Conservation (phyloP, 64 coral and sea anemone species). For the Platygyra sinensis region DNA sequence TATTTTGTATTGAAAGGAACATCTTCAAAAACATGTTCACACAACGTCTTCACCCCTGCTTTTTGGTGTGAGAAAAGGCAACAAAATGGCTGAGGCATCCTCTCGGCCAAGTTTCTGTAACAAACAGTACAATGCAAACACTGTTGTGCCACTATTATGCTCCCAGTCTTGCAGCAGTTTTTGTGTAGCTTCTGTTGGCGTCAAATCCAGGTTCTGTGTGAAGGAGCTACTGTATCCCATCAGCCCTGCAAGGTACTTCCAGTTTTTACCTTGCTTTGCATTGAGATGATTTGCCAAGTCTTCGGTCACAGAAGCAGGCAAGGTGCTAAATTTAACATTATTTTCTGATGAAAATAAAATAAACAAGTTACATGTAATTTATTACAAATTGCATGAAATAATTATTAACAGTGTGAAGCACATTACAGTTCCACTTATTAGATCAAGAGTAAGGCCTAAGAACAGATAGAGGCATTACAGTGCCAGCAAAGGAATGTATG, state of each 20-base stretch:
- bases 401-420: neutral
- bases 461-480: too few relatives aligned
- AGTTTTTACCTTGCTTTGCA: neutral
- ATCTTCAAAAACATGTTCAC: too few relatives aligned
- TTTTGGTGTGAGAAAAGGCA: neutral
- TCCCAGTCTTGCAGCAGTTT: constrained; percentile 2
- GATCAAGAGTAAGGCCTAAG: too few relatives aligned
- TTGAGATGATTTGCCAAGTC: neutral
- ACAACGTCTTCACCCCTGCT: neutral
- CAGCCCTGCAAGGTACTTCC: neutral
- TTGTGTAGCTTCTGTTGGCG: neutral
- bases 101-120: neutral
- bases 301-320: neutral
- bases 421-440: neutral
- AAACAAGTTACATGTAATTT: neutral
- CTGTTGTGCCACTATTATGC: neutral
- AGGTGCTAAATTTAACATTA: neutral
- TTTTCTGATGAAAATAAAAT: constrained; percentile 14
- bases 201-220: neutral
- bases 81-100: neutral
- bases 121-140: constrained; percentile 2
- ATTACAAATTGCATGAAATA: neutral
- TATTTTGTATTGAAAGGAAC: too few relatives aligned
- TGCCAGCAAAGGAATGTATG: too few relatives aligned
- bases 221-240: neutral